Percentiles rank a stretch among this genome's conserved stretches.
Evolutionary conservation across 2,888 invertebrate genomes (phyloP).

Genomic region (Macrostomum cliftonense): DNA sequence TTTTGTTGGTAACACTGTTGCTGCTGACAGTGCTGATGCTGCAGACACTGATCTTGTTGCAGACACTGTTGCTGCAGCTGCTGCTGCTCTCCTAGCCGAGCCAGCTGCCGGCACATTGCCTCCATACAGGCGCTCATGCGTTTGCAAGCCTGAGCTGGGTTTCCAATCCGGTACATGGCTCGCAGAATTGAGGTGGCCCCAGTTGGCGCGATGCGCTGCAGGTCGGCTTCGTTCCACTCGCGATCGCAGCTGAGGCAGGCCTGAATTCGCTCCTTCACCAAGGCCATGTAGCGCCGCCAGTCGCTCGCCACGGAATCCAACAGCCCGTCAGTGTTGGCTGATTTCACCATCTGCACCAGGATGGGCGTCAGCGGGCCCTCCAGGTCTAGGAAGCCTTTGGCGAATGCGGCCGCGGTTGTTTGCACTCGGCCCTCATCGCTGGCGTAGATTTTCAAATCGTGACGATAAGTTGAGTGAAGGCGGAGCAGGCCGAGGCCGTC

Average conservation of each 20-base stretch:
- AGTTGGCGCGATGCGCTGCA: constrained; percentile 52
- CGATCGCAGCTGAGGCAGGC: no score
- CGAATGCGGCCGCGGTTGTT: constrained; percentile 98
- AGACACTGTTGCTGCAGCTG: no score
- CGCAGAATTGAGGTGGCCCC: constrained; percentile 67
- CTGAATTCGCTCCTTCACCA: no score
- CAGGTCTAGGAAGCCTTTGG: constrained; percentile 67
- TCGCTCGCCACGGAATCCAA: no score
- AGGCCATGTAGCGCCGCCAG: no score
- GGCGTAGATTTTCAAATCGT: constrained; percentile 95
- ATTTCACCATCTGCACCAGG: constrained; percentile 93
- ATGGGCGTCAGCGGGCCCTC: constrained; percentile 97
- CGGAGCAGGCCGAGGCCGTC: constrained; percentile 69
- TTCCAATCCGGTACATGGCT: constrained; percentile 81
- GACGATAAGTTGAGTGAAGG: constrained; percentile 89
- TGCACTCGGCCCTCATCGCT: constrained; percentile 93
- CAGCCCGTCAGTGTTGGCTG: constrained; percentile 40
- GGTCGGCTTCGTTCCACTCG: no score
- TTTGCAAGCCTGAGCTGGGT: constrained; percentile 77
- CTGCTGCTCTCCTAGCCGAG: no score
- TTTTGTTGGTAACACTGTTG: no score
- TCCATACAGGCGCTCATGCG: constrained; percentile 70
- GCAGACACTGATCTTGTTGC: no score
- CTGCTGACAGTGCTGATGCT: no score
- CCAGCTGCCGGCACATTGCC: neutral